Evolutionary conservation across 2,888 invertebrate species (phyloP), one percentile per base, ranked within the genome.

Genomic region (Cephus pygmeus): DNA sequence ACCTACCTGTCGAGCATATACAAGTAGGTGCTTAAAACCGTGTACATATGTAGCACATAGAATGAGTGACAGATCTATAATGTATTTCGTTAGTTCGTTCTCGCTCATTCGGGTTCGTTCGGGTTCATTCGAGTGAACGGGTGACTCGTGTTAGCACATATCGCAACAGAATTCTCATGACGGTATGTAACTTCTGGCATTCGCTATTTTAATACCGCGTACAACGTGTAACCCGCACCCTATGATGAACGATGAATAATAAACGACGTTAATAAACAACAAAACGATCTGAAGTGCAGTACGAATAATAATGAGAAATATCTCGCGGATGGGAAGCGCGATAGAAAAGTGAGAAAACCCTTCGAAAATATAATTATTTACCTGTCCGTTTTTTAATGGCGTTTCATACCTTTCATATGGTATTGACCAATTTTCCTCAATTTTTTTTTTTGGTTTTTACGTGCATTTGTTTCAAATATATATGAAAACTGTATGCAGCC

Each of bases 211-310:
- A 56, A 56, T 23, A 56, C 76, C 34, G 78, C 76, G 81, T 79
- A 79, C 79, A 81, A 77, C 82, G 79, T 84, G 86, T 82, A 85
- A 82, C 85, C 79, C 76, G 80, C 81, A 80, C 69, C 34, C 81
- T 84, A 85, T 84, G 86, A 86, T 85, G 85, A 89, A 87, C 87
- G 87, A 89, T 89, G 88, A 87, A 89, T 88, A 89, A 88, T 89
- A 87, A 89, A 88, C 85, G 86, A 83, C 84, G 80, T 80, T 88
- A 85, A 88, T 86, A 86, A 89, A 87, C 86, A 85, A 86, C 84
- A 85, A 87, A 88, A 88, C 84, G 84, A 81, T 83, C 85, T 82
- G 82, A 86, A 86, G 83, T 87, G 84, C 82, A 87, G 82, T 81
- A 82, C 85, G 85, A 86, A 87, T 88, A 88, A 88, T 88, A 88